phyloP scores from a whole-genome alignment of 1,140 invertebrate genomes.

The Zaprionus africanus region DNA sequence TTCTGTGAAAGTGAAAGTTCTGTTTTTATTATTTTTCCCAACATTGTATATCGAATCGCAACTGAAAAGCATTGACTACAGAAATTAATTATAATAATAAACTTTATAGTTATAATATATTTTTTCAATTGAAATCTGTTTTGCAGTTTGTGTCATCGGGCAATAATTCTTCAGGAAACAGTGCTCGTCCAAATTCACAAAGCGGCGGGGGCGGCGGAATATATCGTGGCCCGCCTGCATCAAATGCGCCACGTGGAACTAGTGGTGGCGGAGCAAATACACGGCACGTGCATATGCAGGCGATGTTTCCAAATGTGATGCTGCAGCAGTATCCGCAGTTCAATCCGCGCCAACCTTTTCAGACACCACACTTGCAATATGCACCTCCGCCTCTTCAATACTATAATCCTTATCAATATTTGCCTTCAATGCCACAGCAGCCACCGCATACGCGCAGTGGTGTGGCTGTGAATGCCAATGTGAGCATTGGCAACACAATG shows the following conservation, averaged over 20 bases:
- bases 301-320: slow-evolving; percentile 69
- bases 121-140: not conserved
- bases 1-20: too few relatives aligned
- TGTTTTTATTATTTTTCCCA: too few relatives aligned
- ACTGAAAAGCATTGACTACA: too few relatives aligned
- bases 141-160: slow-evolving; percentile 68
- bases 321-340: slow-evolving; percentile 66
- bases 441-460: slow-evolving; percentile 60
- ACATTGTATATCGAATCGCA: too few relatives aligned
- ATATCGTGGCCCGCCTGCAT: slow-evolving; percentile 62
- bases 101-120: too few relatives aligned
- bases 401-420: slow-evolving; percentile 67
- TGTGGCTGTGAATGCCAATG: slow-evolving; percentile 63
- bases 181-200: slow-evolving; percentile 64
- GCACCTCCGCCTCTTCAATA: slow-evolving; percentile 54
- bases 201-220: slow-evolving; percentile 50
- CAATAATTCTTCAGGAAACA: slow-evolving; percentile 65
- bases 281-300: slow-evolving; percentile 65
- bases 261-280: slow-evolving; percentile 36
- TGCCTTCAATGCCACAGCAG: slow-evolving; percentile 60
- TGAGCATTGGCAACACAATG: slow-evolving; percentile 65
- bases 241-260: slow-evolving; percentile 57
- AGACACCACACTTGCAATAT: slow-evolving; percentile 66
- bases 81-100: too few relatives aligned
- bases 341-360: slow-evolving; percentile 65